phyloP scores from a whole-genome alignment of 2,797 vertebrate genomes.

The Spinus pinus region DNA sequence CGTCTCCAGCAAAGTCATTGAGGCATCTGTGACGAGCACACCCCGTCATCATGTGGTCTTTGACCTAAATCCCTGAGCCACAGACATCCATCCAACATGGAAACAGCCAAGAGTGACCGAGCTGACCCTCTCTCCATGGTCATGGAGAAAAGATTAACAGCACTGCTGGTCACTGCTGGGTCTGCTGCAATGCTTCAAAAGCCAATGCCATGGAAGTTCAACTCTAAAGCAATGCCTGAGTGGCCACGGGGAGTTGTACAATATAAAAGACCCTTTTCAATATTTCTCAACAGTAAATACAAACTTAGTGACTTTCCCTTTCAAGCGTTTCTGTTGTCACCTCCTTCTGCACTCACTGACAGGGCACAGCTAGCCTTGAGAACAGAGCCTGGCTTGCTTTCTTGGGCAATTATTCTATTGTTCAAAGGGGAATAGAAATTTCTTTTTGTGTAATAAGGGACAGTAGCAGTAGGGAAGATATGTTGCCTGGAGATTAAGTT shows the following conservation, averaged over 20 bases:
- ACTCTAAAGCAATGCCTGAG: not conserved
- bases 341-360: not conserved
- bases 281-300: not conserved
- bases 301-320: not conserved
- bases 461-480: not conserved
- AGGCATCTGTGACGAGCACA: conserved; percentile 44
- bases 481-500: not conserved
- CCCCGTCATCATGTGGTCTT: conserved; percentile 54
- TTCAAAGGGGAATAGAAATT: not conserved
- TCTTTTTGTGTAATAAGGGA: not conserved
- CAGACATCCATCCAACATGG: not conserved
- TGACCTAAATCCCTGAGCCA: not conserved
- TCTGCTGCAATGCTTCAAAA: not conserved
- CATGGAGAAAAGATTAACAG: not conserved
- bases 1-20: conserved; percentile 1
- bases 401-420: not conserved
- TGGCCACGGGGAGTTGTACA: not conserved
- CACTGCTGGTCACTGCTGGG: not conserved
- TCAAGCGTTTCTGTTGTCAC: not conserved
- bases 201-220: not conserved
- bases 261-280: not conserved
- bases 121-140: not conserved
- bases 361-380: not conserved
- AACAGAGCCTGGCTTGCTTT: not conserved
- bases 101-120: not conserved